Evolutionary conservation across 2,888 invertebrate species (phyloP).

Genomic region (Chrysopilus asiliformis): DNA sequence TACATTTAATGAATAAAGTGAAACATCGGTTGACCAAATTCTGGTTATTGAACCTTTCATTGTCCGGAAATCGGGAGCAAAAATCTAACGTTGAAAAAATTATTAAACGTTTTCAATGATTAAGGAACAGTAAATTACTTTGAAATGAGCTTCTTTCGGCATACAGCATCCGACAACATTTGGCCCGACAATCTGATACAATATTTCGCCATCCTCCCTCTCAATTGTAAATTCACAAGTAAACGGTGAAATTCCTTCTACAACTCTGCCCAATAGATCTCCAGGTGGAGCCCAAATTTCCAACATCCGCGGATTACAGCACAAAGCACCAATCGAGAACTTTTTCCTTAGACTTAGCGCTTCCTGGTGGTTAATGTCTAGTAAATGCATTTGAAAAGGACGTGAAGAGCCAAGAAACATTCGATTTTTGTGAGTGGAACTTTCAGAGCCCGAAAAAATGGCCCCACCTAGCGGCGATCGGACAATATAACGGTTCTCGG

Average conservation of each 20-base stretch:
- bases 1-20: constrained; percentile 59
- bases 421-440: constrained; percentile 46
- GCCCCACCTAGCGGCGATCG: constrained; percentile 60
- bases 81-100: constrained; percentile 33
- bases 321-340: constrained; percentile 54
- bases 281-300: constrained; percentile 61
- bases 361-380: constrained; percentile 72
- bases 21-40: constrained; percentile 54
- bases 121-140: constrained; percentile 30
- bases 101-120: not conserved
- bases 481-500: constrained; percentile 59
- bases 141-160: constrained; percentile 49
- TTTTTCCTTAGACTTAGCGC: constrained; percentile 60
- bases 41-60: constrained; percentile 55
- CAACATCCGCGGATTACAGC: constrained; percentile 52
- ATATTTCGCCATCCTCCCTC: constrained; percentile 45
- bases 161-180: constrained; percentile 42
- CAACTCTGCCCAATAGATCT: constrained; percentile 53
- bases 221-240: constrained; percentile 55
- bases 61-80: constrained; percentile 43
- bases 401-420: constrained; percentile 53
- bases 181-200: constrained; percentile 64
- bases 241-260: constrained; percentile 53
- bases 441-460: constrained; percentile 59
- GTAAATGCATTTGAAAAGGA: constrained; percentile 62